phyloP scores from a whole-genome alignment of 53 echinoderm and acorn worm genomes.

The Stichopus horrens region DNA sequence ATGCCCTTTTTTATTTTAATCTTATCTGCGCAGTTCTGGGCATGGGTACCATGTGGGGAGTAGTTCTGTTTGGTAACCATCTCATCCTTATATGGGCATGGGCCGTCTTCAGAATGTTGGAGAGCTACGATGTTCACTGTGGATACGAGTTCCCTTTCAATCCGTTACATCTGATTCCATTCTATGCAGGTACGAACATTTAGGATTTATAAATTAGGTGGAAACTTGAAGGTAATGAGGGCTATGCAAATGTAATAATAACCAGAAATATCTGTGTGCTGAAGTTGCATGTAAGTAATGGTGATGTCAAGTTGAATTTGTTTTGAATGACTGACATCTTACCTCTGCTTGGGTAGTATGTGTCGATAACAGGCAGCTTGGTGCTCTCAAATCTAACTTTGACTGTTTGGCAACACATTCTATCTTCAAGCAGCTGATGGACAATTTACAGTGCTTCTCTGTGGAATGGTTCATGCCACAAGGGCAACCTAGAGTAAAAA shows the following conservation, averaged over 20 bases:
- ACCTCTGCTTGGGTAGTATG: background rate
- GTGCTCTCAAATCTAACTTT: background rate
- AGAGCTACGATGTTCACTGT: slow-evolving; percentile 93
- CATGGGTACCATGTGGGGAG: slow-evolving; percentile 80
- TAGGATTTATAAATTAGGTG: too few relatives aligned
- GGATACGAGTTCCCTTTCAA: slow-evolving; percentile 87
- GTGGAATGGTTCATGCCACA: too few relatives aligned
- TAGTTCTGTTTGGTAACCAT: slow-evolving; percentile 69
- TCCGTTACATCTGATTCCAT: slow-evolving; percentile 89
- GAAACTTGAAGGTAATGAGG: too few relatives aligned
- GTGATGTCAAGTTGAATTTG: too few relatives aligned
- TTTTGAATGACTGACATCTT: background rate
- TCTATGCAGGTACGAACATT: slow-evolving; percentile 75
- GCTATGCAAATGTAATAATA: too few relatives aligned
- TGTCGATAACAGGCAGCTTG: background rate
- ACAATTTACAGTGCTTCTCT: background rate
- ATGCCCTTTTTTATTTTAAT: background rate
- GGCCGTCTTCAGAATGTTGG: slow-evolving; percentile 74
- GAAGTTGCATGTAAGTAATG: too few relatives aligned
- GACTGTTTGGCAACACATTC: background rate
- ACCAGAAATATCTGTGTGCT: too few relatives aligned
- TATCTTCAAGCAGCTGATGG: background rate
- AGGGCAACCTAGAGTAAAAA: too few relatives aligned
- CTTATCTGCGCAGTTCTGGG: slow-evolving; percentile 70
- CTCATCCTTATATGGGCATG: slow-evolving; percentile 78